phyloP scores from a whole-genome alignment of 2,113 vertebrate genomes.

The Tenebrosternarchus preto region DNA sequence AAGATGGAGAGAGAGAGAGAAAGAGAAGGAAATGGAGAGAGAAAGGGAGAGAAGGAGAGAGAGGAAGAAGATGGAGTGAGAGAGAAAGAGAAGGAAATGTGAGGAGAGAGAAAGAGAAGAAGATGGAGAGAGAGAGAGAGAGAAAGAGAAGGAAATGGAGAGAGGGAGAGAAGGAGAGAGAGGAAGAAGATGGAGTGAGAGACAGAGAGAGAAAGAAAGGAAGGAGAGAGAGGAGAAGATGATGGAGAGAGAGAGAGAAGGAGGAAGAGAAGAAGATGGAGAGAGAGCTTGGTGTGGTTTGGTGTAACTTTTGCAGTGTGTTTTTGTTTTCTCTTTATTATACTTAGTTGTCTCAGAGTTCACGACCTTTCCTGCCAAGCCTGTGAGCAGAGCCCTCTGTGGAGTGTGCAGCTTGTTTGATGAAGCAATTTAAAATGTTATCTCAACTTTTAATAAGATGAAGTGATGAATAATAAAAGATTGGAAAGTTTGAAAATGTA shows the following conservation, averaged over 20 bases:
- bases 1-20: background rate
- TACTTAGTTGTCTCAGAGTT: no score
- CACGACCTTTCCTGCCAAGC: no score
- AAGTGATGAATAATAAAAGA: no score
- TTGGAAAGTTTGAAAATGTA: no score
- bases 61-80: no score
- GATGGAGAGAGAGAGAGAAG: background rate
- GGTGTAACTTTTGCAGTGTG: background rate
- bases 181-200: background rate
- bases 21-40: background rate
- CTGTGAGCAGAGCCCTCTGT: no score
- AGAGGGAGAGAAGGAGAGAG: background rate
- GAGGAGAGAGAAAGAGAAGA: no score
- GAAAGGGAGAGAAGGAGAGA: background rate
- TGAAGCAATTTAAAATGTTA: no score
- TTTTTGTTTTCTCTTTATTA: no score
- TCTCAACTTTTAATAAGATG: no score
- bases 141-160: background rate
- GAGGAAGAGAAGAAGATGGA: background rate
- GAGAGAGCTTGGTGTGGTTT: background rate
- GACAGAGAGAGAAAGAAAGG: background rate
- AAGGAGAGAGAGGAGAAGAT: background rate
- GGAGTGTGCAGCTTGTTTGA: no score
- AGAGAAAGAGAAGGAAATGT: no score
- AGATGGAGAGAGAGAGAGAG: background rate